Conservation (phyloP, 2,113 vertebrate genomes). For the Spea multiplicata region DNA sequence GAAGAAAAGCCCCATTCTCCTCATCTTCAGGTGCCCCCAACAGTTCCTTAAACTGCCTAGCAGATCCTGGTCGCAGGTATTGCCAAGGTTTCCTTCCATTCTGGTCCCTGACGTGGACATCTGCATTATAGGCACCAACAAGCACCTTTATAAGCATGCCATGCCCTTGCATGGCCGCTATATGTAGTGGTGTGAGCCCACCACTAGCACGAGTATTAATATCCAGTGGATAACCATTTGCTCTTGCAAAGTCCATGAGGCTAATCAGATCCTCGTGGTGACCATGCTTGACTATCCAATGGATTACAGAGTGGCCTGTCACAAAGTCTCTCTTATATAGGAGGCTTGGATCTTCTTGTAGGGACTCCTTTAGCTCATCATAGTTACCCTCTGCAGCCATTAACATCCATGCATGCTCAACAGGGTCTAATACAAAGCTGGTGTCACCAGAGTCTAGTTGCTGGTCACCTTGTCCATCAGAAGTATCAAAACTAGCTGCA, state of each 20-base stretch:
- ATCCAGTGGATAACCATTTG: slow-evolving; percentile 60
- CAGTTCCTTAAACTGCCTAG: slow-evolving; percentile 80
- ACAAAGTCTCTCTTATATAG: slow-evolving; percentile 80
- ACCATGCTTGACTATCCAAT: slow-evolving; percentile 92
- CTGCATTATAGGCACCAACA: slow-evolving; percentile 86
- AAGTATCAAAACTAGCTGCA: slow-evolving; percentile 14
- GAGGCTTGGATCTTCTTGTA: slow-evolving; percentile 73
- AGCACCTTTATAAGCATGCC: slow-evolving; percentile 84
- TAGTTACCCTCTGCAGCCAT: slow-evolving; percentile 75
- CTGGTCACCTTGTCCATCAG: slow-evolving; percentile 27
- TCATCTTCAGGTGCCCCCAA: slow-evolving; percentile 80
- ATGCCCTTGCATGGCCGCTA: slow-evolving; percentile 84
- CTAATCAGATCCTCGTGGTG: slow-evolving; percentile 74
- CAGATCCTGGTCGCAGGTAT: slow-evolving; percentile 71
- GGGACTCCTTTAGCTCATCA: slow-evolving; percentile 70
- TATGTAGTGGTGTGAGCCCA: slow-evolving; percentile 84
- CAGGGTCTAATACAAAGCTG: slow-evolving; percentile 74
- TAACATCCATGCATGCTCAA: slow-evolving; percentile 91
- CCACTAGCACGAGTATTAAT: slow-evolving; percentile 78
- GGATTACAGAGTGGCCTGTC: slow-evolving; percentile 83
- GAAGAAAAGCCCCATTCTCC: not conserved
- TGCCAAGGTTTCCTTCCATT: slow-evolving; percentile 84
- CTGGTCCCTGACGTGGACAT: slow-evolving; percentile 80
- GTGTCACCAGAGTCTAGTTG: slow-evolving; percentile 13
- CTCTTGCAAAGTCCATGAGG: slow-evolving; percentile 67